These are phyloP conservation scores for Melanogrammus aeglefinus DNA, from an alignment of 2,797 vertebrate genomes.

Conservation along the genomic window DNA sequence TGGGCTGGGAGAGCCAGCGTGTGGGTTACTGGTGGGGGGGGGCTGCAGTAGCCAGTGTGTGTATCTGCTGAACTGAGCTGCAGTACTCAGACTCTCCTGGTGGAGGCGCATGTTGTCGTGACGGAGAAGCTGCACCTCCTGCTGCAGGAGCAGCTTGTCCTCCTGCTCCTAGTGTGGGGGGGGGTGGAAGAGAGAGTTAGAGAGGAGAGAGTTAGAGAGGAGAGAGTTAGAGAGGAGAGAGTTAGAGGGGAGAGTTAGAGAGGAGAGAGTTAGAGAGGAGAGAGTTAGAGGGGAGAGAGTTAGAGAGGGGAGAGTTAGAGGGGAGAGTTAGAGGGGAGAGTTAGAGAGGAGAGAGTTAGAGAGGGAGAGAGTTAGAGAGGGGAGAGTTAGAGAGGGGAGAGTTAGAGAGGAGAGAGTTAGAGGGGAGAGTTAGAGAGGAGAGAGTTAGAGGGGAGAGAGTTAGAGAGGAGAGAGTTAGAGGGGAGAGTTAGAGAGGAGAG, in stretches of 20 bases:
- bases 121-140: slow-evolving; percentile 80
- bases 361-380: neutral
- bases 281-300: neutral
- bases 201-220: no score
- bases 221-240: neutral
- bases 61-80: slow-evolving; percentile 81
- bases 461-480: no score
- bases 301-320: neutral
- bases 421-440: neutral
- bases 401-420: neutral
- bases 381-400: no score
- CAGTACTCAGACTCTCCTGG: slow-evolving; percentile 82
- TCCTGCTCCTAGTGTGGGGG: slow-evolving; percentile 76
- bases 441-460: neutral
- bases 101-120: slow-evolving; percentile 84
- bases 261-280: neutral
- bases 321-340: no score
- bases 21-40: slow-evolving; percentile 28
- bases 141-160: slow-evolving; percentile 83
- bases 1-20: neutral
- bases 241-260: neutral
- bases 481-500: neutral
- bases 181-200: neutral
- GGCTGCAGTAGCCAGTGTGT: slow-evolving; percentile 79
- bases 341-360: no score